These are phyloP conservation scores for Monochamus saltuarius DNA, from an alignment of 1,140 invertebrate genomes.

Conservation along the genomic window DNA sequence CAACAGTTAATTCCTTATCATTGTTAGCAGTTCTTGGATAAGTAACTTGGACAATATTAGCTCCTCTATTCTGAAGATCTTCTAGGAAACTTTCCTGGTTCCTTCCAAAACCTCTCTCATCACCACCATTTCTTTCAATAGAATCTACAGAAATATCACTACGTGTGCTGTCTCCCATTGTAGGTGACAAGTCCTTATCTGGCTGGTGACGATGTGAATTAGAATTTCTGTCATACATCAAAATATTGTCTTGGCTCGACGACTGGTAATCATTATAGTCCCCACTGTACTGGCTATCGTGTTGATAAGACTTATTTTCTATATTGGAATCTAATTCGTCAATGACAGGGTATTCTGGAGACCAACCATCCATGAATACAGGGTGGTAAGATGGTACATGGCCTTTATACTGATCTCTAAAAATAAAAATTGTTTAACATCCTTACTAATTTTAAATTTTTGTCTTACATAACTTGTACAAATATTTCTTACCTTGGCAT, in stretches of 20 bases:
- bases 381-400: conserved; percentile 85
- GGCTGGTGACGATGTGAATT: conserved; percentile 46
- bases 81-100: conserved; percentile 70
- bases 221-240: conserved; percentile 55
- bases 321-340: conserved; percentile 63
- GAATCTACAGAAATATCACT: conserved; percentile 78
- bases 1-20: conserved; percentile 95
- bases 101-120: conserved; percentile 52
- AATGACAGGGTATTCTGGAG: conserved; percentile 79
- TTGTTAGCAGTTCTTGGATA: conserved; percentile 97
- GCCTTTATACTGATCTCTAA: conserved; percentile 82
- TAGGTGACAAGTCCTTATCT: conserved; percentile 40
- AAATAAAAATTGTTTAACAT: conserved; percentile 1
- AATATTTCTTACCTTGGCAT: conserved; percentile 62
- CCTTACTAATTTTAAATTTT: not conserved
- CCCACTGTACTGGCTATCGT: conserved; percentile 59
- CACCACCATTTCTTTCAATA: conserved; percentile 63
- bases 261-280: conserved; percentile 62
- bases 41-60: conserved; percentile 88
- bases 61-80: conserved; percentile 70
- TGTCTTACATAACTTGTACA: not conserved
- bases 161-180: conserved; percentile 57
- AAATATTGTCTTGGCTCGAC: conserved; percentile 51
- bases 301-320: conserved; percentile 54
- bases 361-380: conserved; percentile 94